Evolutionary conservation across 2,113 vertebrate genomes (phyloP).

Genomic region (Caretta caretta): DNA sequence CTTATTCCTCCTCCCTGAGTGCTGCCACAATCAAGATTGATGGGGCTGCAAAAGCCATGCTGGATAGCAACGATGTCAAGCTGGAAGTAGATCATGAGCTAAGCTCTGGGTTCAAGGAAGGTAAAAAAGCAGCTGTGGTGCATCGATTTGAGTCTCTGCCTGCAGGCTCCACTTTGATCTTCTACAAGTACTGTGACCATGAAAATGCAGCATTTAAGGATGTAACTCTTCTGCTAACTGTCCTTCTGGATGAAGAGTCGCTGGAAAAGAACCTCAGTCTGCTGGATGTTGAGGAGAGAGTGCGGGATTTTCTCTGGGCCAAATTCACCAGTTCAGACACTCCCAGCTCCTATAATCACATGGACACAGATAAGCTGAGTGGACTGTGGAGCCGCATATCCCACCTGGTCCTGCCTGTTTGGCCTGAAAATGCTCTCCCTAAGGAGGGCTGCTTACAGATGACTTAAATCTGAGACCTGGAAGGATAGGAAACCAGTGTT

Average conservation of each 20-base stretch:
- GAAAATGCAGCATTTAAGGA: constrained; percentile 93
- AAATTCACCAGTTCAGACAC: constrained; percentile 75
- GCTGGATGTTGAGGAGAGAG: constrained; percentile 89
- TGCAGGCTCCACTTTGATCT: constrained; percentile 92
- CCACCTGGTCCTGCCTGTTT: constrained; percentile 82
- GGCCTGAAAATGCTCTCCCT: constrained; percentile 74
- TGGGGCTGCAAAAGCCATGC: constrained; percentile 76
- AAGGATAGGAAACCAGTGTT: constrained; percentile 9
- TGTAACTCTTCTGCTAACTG: constrained; percentile 89
- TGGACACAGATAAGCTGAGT: constrained; percentile 84
- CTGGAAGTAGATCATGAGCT: constrained; percentile 86
- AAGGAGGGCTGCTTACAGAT: constrained; percentile 70
- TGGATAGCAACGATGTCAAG: constrained; percentile 89
- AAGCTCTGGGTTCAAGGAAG: constrained; percentile 81
- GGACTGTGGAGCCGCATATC: constrained; percentile 88
- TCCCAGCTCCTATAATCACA: constrained; percentile 66
- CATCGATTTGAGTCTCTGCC: constrained; percentile 92
- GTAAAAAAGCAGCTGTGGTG: constrained; percentile 89
- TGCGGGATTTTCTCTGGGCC: constrained; percentile 88
- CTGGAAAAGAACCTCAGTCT: constrained; percentile 78
- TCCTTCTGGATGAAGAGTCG: constrained; percentile 84
- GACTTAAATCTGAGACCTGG: background rate
- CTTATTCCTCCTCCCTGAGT: constrained; percentile 84
- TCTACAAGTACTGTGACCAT: constrained; percentile 98
- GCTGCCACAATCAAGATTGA: constrained; percentile 85